Conservation (phyloP, 2,113 vertebrate species). For the Caranx ignobilis region DNA sequence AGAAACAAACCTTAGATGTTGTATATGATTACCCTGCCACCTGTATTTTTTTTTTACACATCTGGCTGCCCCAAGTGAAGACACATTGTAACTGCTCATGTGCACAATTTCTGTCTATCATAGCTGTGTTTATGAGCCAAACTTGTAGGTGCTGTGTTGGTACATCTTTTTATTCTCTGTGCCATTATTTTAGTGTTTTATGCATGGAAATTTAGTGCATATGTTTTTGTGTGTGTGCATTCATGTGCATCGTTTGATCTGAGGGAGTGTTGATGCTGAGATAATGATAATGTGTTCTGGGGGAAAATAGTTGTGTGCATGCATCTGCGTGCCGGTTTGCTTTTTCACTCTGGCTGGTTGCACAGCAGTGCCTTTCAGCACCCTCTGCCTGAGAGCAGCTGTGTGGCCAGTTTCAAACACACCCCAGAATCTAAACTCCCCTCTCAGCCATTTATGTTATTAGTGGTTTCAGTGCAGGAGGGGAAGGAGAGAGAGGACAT, state of each 20-base stretch:
- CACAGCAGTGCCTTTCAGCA: conserved; percentile 47
- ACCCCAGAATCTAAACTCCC: conserved; percentile 37
- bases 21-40: not conserved
- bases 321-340: not conserved
- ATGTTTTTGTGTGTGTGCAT: conserved; percentile 25
- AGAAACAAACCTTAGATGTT: not conserved
- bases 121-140: not conserved
- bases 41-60: not conserved
- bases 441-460: conserved; percentile 45
- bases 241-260: conserved; percentile 42
- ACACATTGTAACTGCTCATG: not conserved
- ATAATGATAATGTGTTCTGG: conserved; percentile 43
- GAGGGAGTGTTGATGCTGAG: conserved; percentile 45
- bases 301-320: not conserved
- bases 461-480: conserved; percentile 22
- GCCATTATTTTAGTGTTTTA: not conserved
- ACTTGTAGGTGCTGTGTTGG: not conserved
- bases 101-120: not conserved
- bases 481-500: conserved; percentile 8
- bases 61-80: not conserved
- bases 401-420: conserved; percentile 51
- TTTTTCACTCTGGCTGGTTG: conserved; percentile 31
- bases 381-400: conserved; percentile 56
- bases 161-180: not conserved
- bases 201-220: conserved; percentile 44